Conservation (phyloP, 1,140 invertebrate genomes). For the Dreissena rostriformis region DNA sequence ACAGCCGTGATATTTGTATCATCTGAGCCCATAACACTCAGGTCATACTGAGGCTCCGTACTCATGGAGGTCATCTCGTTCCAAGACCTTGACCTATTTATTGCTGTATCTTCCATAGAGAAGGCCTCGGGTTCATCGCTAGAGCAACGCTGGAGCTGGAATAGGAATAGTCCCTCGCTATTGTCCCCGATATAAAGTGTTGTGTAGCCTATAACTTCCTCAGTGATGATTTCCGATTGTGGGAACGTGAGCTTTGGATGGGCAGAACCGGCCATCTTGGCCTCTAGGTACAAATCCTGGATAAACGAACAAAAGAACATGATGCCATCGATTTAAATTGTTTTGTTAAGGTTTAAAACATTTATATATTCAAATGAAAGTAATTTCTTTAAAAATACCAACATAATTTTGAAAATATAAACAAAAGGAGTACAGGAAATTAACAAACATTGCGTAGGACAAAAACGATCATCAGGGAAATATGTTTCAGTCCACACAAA, state of each 20-base stretch:
- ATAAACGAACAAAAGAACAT: neutral
- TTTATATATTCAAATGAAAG: too few species aligned
- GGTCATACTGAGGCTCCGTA: constrained; percentile 38
- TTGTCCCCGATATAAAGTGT: constrained; percentile 43
- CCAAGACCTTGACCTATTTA: constrained; percentile 56
- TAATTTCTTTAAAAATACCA: too few species aligned
- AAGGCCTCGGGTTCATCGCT: constrained; percentile 43
- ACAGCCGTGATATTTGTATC: neutral
- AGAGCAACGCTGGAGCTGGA: constrained; percentile 41
- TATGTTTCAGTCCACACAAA: too few species aligned
- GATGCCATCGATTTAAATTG: neutral
- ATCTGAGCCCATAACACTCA: neutral
- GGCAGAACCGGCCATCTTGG: constrained; percentile 18
- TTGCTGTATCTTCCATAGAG: constrained; percentile 37
- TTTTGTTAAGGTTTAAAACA: too few species aligned
- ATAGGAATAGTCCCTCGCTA: constrained; percentile 17
- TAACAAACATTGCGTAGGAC: too few species aligned
- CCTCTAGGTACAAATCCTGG: constrained; percentile 54
- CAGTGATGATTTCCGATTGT: constrained; percentile 58
- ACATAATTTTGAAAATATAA: too few species aligned
- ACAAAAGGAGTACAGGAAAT: too few species aligned
- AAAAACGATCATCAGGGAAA: too few species aligned
- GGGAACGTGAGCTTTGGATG: constrained; percentile 29
- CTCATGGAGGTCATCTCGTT: constrained; percentile 40
- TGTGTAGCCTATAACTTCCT: constrained; percentile 63